Conservation (phyloP, 2,113 vertebrate species). For the Struthidea cinerea region DNA sequence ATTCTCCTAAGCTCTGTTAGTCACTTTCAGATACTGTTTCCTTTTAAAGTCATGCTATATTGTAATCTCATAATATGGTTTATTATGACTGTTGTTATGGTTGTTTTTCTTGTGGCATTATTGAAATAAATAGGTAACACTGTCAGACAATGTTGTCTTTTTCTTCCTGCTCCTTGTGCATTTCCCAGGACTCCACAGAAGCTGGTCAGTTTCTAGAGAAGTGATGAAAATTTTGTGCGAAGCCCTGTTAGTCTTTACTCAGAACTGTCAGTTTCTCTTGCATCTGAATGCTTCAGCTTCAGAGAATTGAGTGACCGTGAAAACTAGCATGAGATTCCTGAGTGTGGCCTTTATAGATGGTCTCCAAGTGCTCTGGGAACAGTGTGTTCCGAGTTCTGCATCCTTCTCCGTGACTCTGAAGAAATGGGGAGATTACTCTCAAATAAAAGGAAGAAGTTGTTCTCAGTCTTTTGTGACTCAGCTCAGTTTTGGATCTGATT, state of each 20-base stretch:
- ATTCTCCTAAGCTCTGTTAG: background rate
- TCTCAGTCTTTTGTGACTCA: background rate
- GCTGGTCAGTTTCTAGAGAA: background rate
- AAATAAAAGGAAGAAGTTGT: background rate
- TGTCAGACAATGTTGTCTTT: background rate
- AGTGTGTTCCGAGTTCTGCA: background rate
- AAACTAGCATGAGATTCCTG: background rate
- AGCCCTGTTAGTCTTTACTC: background rate
- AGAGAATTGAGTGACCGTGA: background rate
- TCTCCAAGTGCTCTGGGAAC: background rate
- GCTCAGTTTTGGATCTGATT: background rate
- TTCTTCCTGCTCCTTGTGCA: background rate
- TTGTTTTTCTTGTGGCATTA: background rate
- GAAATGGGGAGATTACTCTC: background rate
- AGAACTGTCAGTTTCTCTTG: background rate
- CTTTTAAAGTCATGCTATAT: background rate
- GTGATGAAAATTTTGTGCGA: background rate
- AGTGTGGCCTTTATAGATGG: background rate
- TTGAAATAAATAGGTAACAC: background rate
- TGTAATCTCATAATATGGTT: background rate
- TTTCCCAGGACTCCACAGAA: background rate
- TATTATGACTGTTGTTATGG: background rate
- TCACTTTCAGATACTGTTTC: background rate
- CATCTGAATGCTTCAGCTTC: background rate
- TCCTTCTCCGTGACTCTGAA: background rate